A percentile compares a stretch with the other conserved stretches of the same genome.
Conservation (phyloP, 1,140 invertebrate species). For the Diorhabda carinulata region DNA sequence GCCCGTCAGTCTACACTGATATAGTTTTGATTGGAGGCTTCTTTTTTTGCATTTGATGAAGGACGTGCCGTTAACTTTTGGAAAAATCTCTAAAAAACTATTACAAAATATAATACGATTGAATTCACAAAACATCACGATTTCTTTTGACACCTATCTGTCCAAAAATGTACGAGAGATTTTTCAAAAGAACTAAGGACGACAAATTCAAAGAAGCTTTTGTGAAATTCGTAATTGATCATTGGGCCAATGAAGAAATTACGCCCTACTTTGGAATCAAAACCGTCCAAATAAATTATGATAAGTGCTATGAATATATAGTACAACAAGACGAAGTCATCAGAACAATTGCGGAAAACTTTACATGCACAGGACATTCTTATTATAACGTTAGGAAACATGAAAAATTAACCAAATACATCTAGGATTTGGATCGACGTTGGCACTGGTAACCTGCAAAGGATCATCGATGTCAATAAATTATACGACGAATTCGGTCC, state of each 20-base stretch:
- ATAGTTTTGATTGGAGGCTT: neutral
- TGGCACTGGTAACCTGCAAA: conserved; percentile 34
- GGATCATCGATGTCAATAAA: neutral
- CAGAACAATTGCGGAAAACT: neutral
- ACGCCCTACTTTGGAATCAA: conserved; percentile 5
- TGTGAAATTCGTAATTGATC: conserved; percentile 1
- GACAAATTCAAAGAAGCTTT: neutral
- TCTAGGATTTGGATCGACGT: conserved; percentile 33
- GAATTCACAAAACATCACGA: no score
- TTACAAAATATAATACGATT: no score
- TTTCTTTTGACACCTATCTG: no score
- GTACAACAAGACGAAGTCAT: neutral
- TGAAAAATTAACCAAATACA: conserved; percentile 30
- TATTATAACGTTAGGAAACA: conserved; percentile 37
- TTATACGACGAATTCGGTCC: neutral
- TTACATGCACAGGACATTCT: neutral
- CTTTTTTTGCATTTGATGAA: neutral
- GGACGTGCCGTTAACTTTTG: neutral
- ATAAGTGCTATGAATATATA: conserved; percentile 15
- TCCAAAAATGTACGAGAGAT: neutral
- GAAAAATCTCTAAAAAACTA: neutral
- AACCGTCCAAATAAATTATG: conserved; percentile 7
- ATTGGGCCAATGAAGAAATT: conserved; percentile 8
- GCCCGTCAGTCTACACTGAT: neutral
- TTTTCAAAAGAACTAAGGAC: neutral